These are phyloP conservation scores for Myrmecobius fasciatus DNA, from an alignment of 2,113 vertebrate species.

Conservation along the genomic window DNA sequence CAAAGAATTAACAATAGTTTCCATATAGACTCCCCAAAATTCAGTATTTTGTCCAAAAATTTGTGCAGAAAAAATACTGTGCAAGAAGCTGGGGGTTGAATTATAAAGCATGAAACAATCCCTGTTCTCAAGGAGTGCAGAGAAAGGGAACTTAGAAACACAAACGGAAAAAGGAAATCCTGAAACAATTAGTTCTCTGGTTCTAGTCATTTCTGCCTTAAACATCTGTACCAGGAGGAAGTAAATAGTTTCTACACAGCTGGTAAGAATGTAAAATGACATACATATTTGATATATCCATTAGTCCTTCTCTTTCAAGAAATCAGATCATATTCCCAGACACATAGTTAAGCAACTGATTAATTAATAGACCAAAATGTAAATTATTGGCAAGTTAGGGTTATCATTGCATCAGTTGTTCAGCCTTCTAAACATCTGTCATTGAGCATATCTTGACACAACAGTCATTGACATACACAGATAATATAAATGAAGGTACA, in stretches of 20 bases:
- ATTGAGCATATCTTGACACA: slow-evolving; percentile 56
- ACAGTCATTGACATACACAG: not conserved
- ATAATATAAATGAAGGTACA: slow-evolving; percentile 46
- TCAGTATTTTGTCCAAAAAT: not conserved
- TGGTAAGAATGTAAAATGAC: slow-evolving; percentile 22
- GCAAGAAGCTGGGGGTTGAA: not conserved
- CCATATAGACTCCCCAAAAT: not conserved
- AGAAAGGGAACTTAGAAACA: not conserved
- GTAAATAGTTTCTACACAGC: slow-evolving; percentile 11
- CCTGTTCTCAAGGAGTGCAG: slow-evolving; percentile 14
- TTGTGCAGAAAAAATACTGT: not conserved
- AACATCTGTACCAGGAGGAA: not conserved
- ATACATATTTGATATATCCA: not conserved
- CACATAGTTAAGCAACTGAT: slow-evolving; percentile 60
- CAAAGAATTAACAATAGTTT: not conserved
- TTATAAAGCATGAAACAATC: not conserved
- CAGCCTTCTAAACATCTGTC: slow-evolving; percentile 52
- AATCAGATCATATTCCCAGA: slow-evolving; percentile 14
- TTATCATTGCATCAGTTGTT: slow-evolving; percentile 42
- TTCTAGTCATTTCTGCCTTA: not conserved
- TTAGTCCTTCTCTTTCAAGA: slow-evolving; percentile 19
- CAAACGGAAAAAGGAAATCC: not conserved
- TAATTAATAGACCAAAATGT: slow-evolving; percentile 51
- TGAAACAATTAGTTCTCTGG: not conserved
- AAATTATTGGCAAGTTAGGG: slow-evolving; percentile 62